Base-by-base conservation (phyloP, 2,113 vertebrate genomes). In the Synchiropus splendidus region DNA sequence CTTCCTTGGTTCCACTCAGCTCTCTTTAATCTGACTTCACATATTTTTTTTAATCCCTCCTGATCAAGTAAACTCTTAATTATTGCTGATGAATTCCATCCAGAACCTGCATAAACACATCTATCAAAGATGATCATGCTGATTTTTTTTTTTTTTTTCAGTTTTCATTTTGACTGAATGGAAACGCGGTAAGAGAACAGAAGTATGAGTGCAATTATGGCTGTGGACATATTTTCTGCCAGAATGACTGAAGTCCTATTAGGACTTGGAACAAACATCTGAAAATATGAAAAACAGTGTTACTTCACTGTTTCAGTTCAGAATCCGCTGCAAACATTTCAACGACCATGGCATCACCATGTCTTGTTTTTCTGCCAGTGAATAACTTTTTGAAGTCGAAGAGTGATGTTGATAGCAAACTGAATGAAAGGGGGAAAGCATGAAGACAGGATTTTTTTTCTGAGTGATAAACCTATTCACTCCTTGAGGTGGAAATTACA, bases 1-100 rank as follows among this genome's bases (percentile, higher is more conserved):
- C 61, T 79, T 74, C 61, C 45, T 59, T 75, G 70, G 70, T 76
- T 80, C 79, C 67, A 72, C 63, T 50, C 68, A 36, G 58, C 59
- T 79, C 51, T 52, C 67, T 79, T 83, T 83, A 80, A 83, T 86
- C 73, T 83, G 75, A 84, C 78, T 83, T 80, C 74, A 75, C 74
- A 81, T 74, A 80, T 77, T 72, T 56, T 54, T 42, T 17, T 2
- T 21, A 4, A 18, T 60, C 64, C 64, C 51, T 74, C 65, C 75
- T 84, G 79, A 86, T 83, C 77, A 85, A 85, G 73, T 84, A 77
- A 81, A 83, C 51, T 67, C 71, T 81, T 84, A 83, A 86, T 84
- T 83, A 74, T 51, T 48, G 60, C 61, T 79, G 82, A 83, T 84
- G 70, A 84, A 82, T 80, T 84, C 77, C 69, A 65, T 79, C 74